These are phyloP conservation scores for Crotalus helleri DNA, from an alignment of 2,113 vertebrate species.

Conservation along the genomic window DNA sequence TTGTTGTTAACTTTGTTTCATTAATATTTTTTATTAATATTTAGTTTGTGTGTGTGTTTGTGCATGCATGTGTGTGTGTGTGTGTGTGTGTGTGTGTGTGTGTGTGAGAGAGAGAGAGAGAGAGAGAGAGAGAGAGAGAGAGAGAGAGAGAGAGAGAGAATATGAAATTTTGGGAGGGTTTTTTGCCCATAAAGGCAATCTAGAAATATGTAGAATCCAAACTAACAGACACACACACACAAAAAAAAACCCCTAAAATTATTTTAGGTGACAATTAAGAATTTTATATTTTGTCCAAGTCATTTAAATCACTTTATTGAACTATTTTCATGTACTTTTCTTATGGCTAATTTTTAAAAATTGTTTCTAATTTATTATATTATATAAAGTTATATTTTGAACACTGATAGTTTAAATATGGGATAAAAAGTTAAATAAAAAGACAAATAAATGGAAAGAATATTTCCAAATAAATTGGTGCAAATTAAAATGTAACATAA, in stretches of 20 bases:
- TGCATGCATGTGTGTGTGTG: neutral
- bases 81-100: neutral
- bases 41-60: neutral
- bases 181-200: neutral
- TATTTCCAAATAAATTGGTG: neutral
- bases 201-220: neutral
- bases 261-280: neutral
- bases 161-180: neutral
- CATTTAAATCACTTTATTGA: neutral
- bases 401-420: neutral
- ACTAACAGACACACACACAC: no score
- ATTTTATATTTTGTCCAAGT: neutral
- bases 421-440: neutral
- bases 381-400: neutral
- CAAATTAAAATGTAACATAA: neutral
- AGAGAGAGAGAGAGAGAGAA: no score
- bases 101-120: no score
- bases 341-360: neutral
- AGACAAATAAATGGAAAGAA: neutral
- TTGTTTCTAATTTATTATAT: neutral
- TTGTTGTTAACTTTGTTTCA: neutral
- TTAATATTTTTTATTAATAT: neutral
- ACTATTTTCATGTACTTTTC: neutral
- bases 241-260: neutral
- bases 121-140: no score